Evolutionary conservation across 2,797 vertebrate species (phyloP).

Genomic region (Chrosomus eos): DNA sequence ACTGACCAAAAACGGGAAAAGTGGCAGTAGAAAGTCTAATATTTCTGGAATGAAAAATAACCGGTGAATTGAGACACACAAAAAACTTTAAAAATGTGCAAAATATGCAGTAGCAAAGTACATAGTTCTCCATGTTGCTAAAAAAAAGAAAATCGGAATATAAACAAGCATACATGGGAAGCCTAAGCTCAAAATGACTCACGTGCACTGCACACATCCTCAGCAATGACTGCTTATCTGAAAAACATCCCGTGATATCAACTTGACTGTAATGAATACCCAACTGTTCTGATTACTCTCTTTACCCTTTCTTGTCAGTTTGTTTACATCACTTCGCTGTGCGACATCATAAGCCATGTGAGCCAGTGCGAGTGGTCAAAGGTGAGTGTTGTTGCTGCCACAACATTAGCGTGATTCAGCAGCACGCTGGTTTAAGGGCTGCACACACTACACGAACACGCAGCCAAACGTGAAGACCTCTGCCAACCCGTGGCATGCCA

Average conservation of each 20-base stretch:
- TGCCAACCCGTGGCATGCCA: conserved; percentile 1
- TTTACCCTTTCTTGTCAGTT: background rate
- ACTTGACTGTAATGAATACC: background rate
- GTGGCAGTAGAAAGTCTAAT: background rate
- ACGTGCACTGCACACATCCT: background rate
- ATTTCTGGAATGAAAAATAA: background rate
- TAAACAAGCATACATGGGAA: background rate
- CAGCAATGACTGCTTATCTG: background rate
- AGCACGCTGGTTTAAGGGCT: background rate
- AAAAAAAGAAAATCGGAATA: background rate
- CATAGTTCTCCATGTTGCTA: background rate
- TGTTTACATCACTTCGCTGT: background rate
- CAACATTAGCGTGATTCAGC: conserved; percentile 14
- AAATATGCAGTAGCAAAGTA: background rate
- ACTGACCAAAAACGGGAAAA: background rate
- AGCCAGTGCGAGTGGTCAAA: background rate
- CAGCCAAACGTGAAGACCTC: conserved; percentile 18
- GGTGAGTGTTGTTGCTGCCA: conserved; percentile 24
- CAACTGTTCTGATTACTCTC: background rate
- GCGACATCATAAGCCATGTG: background rate
- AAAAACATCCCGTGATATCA: background rate
- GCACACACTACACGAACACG: conserved; percentile 5
- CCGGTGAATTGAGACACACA: too few relatives aligned
- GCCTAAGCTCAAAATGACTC: background rate
- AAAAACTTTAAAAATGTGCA: background rate